Evolutionary conservation across 2,888 invertebrate genomes (phyloP), one percentile per base, ranked within the genome.

Genomic region (Busseola fusca): DNA sequence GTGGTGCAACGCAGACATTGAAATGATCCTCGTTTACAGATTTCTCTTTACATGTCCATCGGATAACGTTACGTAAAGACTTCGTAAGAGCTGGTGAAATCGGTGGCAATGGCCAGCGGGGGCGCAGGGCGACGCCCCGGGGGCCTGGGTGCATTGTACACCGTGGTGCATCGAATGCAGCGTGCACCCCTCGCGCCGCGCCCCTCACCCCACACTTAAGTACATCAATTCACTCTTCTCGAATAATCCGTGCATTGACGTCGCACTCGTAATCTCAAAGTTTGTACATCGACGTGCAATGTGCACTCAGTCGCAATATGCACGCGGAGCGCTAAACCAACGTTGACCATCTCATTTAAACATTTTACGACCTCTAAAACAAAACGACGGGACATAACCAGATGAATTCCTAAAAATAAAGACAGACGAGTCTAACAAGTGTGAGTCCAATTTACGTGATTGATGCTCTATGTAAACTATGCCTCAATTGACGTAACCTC

Each of bases 181-280:
- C 86, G 84, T 85, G 85, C 87, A 82, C 82, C 82, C 78, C 83
- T 78, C 81, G 76, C 82, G 77, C 79, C 83, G 64, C 77, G 63
- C 82, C 83, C 77, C 81, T 64, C 78, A 81, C 80, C 75, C 79
- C 82, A 78, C 81, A 80, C 84, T 85, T 83, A 79, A 69, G 70
- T 75, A 88, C 90, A 90, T 91, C 89, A 89, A 90, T 92, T 90
- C 88, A 89, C 87, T 90, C 84, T 90, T 91, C 90, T 91, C 91
- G 89, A 92, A 94, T 94, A 94, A 94, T 92, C 93, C 93, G 94
- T 89, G 85, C 94, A 92, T 93, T 94, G 94, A 93, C 94, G 88
- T 92, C 87, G 89, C 89, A 90, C 87, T 88, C 90, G 89, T 92
- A 92, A 92, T 92, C 89, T 87, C 86, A 84, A 88, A 87, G 86